Evolutionary conservation across 2,888 invertebrate species (phyloP), one percentile per base, ranked within the genome.

Genomic region (Zygothrica quintamaculata): DNA sequence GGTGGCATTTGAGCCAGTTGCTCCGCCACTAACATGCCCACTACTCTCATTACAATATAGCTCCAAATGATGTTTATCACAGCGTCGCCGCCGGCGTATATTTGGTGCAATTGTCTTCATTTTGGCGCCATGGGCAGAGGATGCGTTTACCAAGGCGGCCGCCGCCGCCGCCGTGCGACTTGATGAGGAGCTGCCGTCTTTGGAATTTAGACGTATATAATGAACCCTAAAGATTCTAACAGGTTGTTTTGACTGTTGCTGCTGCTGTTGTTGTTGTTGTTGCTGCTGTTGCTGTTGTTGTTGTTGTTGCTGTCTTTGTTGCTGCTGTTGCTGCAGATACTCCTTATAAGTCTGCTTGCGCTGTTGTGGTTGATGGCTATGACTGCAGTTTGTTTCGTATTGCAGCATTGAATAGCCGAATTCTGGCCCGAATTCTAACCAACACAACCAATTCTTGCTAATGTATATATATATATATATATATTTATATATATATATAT

Each of bases 91-190:
- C 42, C 94, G 92, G 33, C 94, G 92, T 74, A 93, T 92, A 74
- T 92, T 92, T 15, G 94, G 93, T 42, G 93, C 93, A 75, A 94
- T 93, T 18, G 94, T 93, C 90, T 94, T 94, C 91, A 94, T 93
- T 80, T 92, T 92, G 68, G 91, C 90, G 43, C 74, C 81, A 76
- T 77, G 76, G 52, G 55, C 42, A 11, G 46, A 47, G 40, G 64
- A 51, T 44, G 59, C 43, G 44, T 39, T 42, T 12, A 55, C 44
- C 58, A 69, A 53, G 39, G 67, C 53, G 15, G 68, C 57, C 16
- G 72, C 53, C 59, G 71, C 53, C 59, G 71, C 66, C 64, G 65
- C 67, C 40, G 52, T 46, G 34, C 71, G 77, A 31, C 43, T 75
- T 34, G 74, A 44, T 29, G 37, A 67, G 18, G 51, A 53, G 51